phyloP scores from a whole-genome alignment of 2,113 vertebrate genomes.

The Xiphorhynchus elegans region DNA sequence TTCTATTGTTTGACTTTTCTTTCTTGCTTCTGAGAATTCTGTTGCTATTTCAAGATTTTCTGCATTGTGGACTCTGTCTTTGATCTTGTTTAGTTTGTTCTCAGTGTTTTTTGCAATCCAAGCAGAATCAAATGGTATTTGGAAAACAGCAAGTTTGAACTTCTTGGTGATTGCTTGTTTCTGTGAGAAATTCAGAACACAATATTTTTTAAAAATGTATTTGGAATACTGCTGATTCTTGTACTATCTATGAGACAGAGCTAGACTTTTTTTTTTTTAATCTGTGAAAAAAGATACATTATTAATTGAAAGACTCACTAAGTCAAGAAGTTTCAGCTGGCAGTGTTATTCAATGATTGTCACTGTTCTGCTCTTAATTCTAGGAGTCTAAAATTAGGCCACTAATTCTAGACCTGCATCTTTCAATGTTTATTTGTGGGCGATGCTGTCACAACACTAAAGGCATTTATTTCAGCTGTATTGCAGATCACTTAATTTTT shows the following conservation, averaged over 20 bases:
- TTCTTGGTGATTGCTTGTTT: not conserved
- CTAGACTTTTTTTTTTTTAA: not conserved
- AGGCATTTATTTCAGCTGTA: not conserved
- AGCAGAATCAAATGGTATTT: constrained; percentile 43
- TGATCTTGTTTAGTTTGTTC: constrained; percentile 45
- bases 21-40: not conserved
- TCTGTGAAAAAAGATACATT: not conserved
- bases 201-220: not conserved
- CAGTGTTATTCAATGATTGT: not conserved
- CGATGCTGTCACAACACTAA: not conserved
- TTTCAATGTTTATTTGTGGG: not conserved
- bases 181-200: not conserved
- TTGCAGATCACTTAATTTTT: not conserved
- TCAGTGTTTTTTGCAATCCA: not conserved
- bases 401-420: not conserved
- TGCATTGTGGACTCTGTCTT: not conserved
- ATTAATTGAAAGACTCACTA: not conserved
- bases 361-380: not conserved
- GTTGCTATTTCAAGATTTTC: constrained; percentile 22
- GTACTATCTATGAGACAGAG: not conserved
- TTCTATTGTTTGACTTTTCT: not conserved
- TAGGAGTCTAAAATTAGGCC: not conserved
- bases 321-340: not conserved
- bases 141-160: not conserved
- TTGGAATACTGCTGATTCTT: not conserved